Base-by-base conservation (phyloP, 2,797 vertebrate species). In the Characodon lateralis region DNA sequence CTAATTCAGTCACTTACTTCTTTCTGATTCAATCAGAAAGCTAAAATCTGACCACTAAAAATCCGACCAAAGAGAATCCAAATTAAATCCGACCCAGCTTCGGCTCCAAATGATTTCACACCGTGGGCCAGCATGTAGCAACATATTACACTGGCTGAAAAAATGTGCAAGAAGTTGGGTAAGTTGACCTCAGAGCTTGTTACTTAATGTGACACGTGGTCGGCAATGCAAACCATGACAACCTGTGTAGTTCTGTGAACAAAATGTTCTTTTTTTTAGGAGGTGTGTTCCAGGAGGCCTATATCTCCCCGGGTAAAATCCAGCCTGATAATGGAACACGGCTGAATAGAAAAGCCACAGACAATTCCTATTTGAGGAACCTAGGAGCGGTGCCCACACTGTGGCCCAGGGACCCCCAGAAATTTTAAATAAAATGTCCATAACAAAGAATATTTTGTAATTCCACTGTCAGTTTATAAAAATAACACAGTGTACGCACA, bases 251-350 rank as follows among this genome's bases (percentile, higher is more conserved):
- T 89, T 90, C 83, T 79, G 88, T 88, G 94, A 93, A 95, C 94
- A 95, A 93, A 95, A 95, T 96, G 94, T 95, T 92, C 92, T 88
- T 83, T 89, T 89, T 90, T 90, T 72, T 53, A 77, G 86, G 90
- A 90, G 94, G 94, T 87, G 92, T 94, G 94, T 92, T 87, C 83
- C 79, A 74, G 85, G 74, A 89, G 89, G 88, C 90, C 89, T 84
- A 61, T 88, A 85, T 86, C 80, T 86, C 39, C 74, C 72, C 18
- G 76, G 31, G 71, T 83, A 73, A 78, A 84, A 80, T 53, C 72
- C 48, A 68, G 77, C 65, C 78, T 83, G 86, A 83, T 90, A 88
- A 89, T 74, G 80, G 74, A 81, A 85, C 83, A n/a, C 41, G 56
- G 22, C 20, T 72, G 81, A 83, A 81, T 28, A 81, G 76, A 79